Percentiles rank a stretch among this genome's conserved stretches.
These are phyloP conservation scores for Coccyzus lansbergi DNA, from an alignment of 2,797 vertebrate species.

Conservation along the genomic window DNA sequence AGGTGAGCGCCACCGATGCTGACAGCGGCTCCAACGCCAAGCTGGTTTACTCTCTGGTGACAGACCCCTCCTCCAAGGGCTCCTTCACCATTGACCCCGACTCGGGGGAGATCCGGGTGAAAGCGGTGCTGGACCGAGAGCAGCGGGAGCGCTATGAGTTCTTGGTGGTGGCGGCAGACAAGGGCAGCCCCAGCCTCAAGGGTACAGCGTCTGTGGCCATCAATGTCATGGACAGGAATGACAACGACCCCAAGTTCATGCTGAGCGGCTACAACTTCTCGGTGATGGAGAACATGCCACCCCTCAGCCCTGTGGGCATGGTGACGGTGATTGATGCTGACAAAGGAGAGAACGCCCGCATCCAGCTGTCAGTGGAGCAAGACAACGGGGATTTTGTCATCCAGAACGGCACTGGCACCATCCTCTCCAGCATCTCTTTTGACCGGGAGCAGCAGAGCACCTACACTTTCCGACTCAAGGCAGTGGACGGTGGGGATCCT, in stretches of 20 bases:
- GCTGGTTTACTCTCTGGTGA: conserved; percentile 88
- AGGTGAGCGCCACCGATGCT: conserved; percentile 87
- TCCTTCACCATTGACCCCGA: conserved; percentile 89
- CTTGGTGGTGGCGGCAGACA: conserved; percentile 90
- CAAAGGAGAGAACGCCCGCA: conserved; percentile 90
- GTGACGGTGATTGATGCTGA: conserved; percentile 95
- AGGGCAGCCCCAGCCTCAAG: conserved; percentile 91
- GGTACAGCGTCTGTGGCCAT: conserved; percentile 92
- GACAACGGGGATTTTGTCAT: conserved; percentile 96
- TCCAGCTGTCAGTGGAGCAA: conserved; percentile 91
- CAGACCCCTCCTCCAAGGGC: conserved; percentile 80
- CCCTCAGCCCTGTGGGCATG: conserved; percentile 93
- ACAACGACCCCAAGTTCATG: conserved; percentile 98
- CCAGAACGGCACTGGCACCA: conserved; percentile 95
- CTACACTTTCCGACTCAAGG: conserved; percentile 95
- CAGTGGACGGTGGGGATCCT: conserved; percentile 90
- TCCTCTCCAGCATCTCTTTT: conserved; percentile 96
- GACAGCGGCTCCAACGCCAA: conserved; percentile 94
- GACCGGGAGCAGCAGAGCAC: conserved; percentile 97
- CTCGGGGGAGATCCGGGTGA: conserved; percentile 89
- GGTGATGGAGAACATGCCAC: conserved; percentile 94
- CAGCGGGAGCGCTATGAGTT: conserved; percentile 89
- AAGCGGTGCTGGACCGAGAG: conserved; percentile 90
- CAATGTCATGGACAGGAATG: conserved; percentile 94
- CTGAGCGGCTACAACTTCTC: conserved; percentile 96